Base-by-base conservation (phyloP, 2,113 vertebrate genomes). In the Tursiops truncatus region DNA sequence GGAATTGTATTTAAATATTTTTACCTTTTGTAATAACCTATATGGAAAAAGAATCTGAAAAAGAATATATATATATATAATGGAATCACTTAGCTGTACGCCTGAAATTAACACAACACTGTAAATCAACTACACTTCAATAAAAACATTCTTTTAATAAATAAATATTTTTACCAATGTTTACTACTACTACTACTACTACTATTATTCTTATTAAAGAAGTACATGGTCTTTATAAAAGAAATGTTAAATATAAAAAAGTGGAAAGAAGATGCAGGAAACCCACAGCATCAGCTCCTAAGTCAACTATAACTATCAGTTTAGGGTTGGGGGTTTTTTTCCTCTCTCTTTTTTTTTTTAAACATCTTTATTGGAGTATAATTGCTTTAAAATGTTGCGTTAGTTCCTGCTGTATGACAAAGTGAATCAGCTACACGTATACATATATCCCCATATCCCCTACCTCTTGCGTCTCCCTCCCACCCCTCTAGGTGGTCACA, bases 1-100 rank as follows among this genome's bases (percentile, higher is more conserved):
- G 63, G 73, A 44, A 31, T 87, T 85, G 26, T 63, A 84, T 84
- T 94, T 74, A 95, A 86, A 91, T 89, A 86, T 87, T 89, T 80
- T 77, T 77, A 53, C 17, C 74, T 77, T 53, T 53, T 77, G 33
- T 77, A 33, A 77, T 77, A 77, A 77, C 28, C 47, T 53, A 77
- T 53, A 33, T 12, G 28, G 17, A 44, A 53, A 53, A 77, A 77
- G 47, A 77, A 77, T 53, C 31, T 77, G 74, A 77, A 53, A 77
- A 77, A 50, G 74, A 44, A 44, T 44, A 44, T 44, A 44, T 44
- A 44, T 44, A 12, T 76, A 15, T 50, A 76, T 50, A 77, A 77
- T 17, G 50, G 44, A 77, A 77, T 50, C 74, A 50, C 73, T 20
- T 50, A 33, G 47, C 26, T 47, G 41, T 47, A 50, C 1, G 20